A percentile compares a stretch with the other conserved stretches of the same genome.
These are phyloP conservation scores for Blennius ocellaris DNA, from an alignment of 2,113 vertebrate species.

Conservation along the genomic window DNA sequence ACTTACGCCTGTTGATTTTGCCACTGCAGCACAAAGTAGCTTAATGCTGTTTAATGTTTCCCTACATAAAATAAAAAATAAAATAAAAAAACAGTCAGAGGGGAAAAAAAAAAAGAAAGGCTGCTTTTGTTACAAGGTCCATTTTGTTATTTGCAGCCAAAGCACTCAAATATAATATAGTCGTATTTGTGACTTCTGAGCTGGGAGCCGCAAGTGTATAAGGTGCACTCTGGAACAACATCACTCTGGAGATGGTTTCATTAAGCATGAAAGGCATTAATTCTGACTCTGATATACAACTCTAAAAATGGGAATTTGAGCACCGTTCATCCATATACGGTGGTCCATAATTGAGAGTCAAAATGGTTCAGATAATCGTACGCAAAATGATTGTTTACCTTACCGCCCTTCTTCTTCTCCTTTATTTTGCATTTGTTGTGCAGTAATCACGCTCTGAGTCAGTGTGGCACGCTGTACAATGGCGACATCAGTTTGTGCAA, in stretches of 20 bases:
- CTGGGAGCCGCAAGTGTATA: conserved; percentile 1
- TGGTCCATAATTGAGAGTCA: conserved; percentile 35
- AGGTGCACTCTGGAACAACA: conserved; percentile 36
- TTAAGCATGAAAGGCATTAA: conserved; percentile 36
- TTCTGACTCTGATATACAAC: conserved; percentile 22
- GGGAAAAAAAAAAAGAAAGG: conserved; percentile 3
- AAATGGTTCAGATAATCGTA: conserved; percentile 28
- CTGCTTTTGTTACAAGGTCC: conserved; percentile 56
- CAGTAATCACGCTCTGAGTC: conserved; percentile 5
- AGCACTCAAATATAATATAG: conserved; percentile 55
- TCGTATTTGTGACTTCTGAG: conserved; percentile 25
- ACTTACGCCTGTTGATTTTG: conserved; percentile 25
- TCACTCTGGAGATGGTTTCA: conserved; percentile 35
- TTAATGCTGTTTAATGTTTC: conserved; percentile 26
- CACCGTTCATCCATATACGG: conserved; percentile 24
- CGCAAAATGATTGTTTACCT: conserved; percentile 15
- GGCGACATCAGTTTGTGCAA: conserved; percentile 14
- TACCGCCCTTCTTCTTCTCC: not conserved
- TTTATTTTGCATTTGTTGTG: conserved; percentile 13
- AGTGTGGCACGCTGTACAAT: conserved; percentile 6
- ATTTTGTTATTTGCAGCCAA: conserved; percentile 57
- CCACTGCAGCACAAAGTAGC: conserved; percentile 23
- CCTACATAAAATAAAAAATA: not conserved
- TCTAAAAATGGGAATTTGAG: conserved; percentile 23
- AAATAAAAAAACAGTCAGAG: not conserved